Evolutionary conservation across 2,113 vertebrate genomes (phyloP).

Genomic region (Phaethon lepturus): DNA sequence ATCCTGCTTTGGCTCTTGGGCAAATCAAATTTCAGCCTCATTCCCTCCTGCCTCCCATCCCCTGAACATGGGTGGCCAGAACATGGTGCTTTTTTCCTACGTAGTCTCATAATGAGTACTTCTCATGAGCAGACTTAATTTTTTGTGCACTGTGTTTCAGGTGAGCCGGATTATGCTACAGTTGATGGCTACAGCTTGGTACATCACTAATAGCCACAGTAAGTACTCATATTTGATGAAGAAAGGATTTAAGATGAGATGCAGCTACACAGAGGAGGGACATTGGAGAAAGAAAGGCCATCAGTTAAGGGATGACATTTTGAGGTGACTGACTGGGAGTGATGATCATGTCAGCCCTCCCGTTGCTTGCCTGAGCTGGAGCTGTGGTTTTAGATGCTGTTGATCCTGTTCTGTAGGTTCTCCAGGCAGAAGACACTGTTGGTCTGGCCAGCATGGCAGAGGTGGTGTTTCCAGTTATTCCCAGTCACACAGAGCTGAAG

Average conservation of each 20-base stretch:
- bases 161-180: slow-evolving; percentile 69
- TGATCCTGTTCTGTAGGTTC: not conserved
- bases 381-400: not conserved
- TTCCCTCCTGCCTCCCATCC: not conserved
- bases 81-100: not conserved
- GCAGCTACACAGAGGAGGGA: not conserved
- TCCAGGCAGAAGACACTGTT: not conserved
- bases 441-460: not conserved
- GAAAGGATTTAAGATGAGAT: not conserved
- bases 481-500: not conserved
- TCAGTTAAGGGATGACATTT: not conserved
- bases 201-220: slow-evolving; percentile 64
- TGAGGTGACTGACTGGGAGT: not conserved
- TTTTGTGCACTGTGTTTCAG: slow-evolving; percentile 45
- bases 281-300: not conserved
- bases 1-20: not conserved
- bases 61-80: not conserved
- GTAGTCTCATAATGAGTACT: not conserved
- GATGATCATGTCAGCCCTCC: not conserved
- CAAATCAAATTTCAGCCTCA: not conserved
- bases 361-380: not conserved
- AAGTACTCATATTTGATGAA: slow-evolving; percentile 35
- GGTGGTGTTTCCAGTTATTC: not conserved
- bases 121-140: not conserved
- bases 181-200: slow-evolving; percentile 74